Evolutionary conservation across 2,797 vertebrate species (phyloP), one percentile per base, ranked within the genome.

Genomic region (Hapalemur alaotrensis): DNA sequence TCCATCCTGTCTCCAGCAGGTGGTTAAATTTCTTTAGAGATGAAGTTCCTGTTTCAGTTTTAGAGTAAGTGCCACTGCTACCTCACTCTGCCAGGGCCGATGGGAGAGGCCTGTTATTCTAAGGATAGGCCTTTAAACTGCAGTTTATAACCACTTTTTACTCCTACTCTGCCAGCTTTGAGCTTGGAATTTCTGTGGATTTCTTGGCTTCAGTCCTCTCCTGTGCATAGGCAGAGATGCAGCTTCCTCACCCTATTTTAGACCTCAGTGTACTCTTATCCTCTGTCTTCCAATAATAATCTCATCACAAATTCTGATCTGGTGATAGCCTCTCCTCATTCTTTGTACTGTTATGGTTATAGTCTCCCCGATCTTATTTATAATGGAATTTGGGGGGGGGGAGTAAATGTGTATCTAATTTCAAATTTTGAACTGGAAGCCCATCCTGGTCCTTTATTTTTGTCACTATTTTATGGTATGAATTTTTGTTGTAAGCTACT

Each of bases 371-470:
- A 67, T 32, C 30, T 63, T 63, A 63, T 32, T 63, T 63, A 30
- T 15, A 59, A 10, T 59, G 57, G 11, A 59, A 59, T 59, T 59
- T 1, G 57, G 10, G 25, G 10, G 70, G 70, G 48, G 41, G 28
- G 17, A 63, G 48, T 46, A 7, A 6, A 0, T 38, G 11, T 41
- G 54, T 38, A 18, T n/a, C 18, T 20, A 61, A 28, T 67, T 91
- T 35, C 69, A 23, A 25, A 1, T 70, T 81, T 54, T 79, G 59
- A 89, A 46, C 57, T 32, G 13, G 57, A 72, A 95, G 50, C 41
- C 50, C 30, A 7, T 67, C 65, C 17, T 38, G 41, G 59, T 35
- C 72, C 46, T 88, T 79, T 48, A 17, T 84, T 93, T 91, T 84
- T 76, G 57, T 63, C 17, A 23, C 57, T 59, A 59, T 80, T 70